Base-by-base conservation (phyloP, 2,888 invertebrate species). In the Eretmocerus hayati region DNA sequence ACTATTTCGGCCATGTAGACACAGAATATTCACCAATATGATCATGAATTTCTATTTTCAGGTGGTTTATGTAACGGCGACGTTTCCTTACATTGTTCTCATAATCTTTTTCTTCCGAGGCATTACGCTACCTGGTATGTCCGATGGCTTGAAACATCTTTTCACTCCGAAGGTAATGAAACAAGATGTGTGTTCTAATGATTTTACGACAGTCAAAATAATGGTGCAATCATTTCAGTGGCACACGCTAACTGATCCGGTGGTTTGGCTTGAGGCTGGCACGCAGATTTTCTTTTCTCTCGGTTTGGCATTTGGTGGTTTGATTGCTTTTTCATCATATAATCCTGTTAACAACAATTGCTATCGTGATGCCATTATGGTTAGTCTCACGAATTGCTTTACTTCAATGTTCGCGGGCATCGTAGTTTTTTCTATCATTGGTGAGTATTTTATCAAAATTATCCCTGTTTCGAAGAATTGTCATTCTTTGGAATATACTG, bases 221-320 rank as follows among this genome's bases (percentile, higher is more conserved):
- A 3, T 37, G n/a, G 13, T 37, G n/a, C 5, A 36, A 20, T 37
- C 5, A 42, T 61, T 72, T 37, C 66, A 83, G 75, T 91, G 95
- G 88, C 87, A 87, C 63, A 90, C 84, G 51, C 79, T 96, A 49
- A 74, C 87, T 30, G 94, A 94, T 74, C 95, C 95, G 8, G 90
- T 91, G 0, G 95, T 96, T 0, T 96, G 96, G 96, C 74, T 96
- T 45, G 95, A 96, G 74, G 95, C 96, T 0, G 95, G 95, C 2
- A 95, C 95, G 0, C 96, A 96, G 72, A 95, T 96, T 62, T 96
- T 96, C 75, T 96, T 95, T 73, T 95, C 94, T 0, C 79, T 95
- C 52, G 95, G 95, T 8, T 74, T 96, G 41, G 95, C 94, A 1
- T 96, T 96, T 62, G 96, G 96, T 11, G 95, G 95, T 8, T 76